Conservation (phyloP, 2,797 vertebrate species). For the Macropus fuliginosus region DNA sequence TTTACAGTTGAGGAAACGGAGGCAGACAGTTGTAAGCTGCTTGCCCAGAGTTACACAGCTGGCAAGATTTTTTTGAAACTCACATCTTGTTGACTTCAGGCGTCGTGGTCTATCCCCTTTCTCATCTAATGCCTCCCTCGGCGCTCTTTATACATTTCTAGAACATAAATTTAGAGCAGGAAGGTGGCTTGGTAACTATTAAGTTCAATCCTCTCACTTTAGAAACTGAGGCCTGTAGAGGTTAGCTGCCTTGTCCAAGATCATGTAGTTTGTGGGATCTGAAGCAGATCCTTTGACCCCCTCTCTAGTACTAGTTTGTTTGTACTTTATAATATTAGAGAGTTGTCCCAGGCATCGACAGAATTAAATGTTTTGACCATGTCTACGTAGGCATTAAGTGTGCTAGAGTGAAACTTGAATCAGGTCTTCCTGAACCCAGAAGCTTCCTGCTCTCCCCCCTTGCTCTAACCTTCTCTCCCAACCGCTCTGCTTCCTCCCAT, state of each 20-base stretch:
- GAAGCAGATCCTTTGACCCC: background rate
- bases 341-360: background rate
- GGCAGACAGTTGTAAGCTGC: no score
- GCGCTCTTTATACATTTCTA: no score
- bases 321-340: background rate
- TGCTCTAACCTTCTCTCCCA: background rate
- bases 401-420: background rate
- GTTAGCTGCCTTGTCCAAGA: background rate
- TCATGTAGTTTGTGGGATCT: background rate
- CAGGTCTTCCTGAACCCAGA: background rate
- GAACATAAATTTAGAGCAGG: no score
- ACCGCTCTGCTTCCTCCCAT: no score
- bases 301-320: background rate
- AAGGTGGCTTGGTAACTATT: no score
- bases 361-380: background rate
- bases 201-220: no score
- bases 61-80: no score
- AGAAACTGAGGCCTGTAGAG: background rate
- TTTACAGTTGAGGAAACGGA: background rate
- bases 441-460: background rate
- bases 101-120: no score
- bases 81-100: no score
- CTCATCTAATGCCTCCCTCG: no score
- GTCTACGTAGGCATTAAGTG: background rate
- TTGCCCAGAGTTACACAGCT: no score